These are phyloP conservation scores for Ochotona princeps DNA, from an alignment of 2,113 vertebrate species.

Conservation along the genomic window DNA sequence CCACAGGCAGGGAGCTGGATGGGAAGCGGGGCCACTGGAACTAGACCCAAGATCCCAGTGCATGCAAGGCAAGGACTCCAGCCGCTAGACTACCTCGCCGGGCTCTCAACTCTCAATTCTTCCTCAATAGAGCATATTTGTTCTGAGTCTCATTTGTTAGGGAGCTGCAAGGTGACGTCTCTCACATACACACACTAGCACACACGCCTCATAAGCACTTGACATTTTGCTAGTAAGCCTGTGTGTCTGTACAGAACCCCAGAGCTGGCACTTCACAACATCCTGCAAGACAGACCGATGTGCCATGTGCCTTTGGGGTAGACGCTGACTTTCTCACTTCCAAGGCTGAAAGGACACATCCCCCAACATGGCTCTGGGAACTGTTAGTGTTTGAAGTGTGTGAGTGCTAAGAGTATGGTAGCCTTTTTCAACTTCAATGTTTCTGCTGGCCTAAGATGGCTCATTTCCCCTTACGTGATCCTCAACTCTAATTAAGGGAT, in stretches of 20 bases:
- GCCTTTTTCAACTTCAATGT: no score
- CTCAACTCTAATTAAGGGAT: not conserved
- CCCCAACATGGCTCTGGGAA: not conserved
- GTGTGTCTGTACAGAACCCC: not conserved
- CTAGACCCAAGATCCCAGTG: no score
- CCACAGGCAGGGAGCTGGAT: no score
- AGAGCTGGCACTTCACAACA: not conserved
- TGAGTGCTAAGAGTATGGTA: no score
- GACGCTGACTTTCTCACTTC: not conserved
- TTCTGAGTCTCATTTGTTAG: constrained; percentile 8
- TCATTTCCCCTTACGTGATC: not conserved
- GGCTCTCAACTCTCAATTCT: not conserved
- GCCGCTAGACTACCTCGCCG: no score
- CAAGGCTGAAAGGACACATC: not conserved
- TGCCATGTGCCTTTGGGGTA: not conserved
- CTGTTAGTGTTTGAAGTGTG: not conserved
- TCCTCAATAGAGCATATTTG: not conserved
- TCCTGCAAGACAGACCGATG: not conserved
- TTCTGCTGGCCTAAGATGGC: not conserved
- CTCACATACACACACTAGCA: not conserved
- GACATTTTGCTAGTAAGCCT: not conserved
- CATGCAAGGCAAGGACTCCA: no score
- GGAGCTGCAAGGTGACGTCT: not conserved
- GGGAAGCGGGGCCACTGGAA: no score
- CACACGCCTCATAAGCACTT: not conserved